A percentile compares a stretch with the other conserved stretches of the same genome.
phyloP scores from a whole-genome alignment of 2,113 vertebrate species.

The Calidris pugnax region DNA sequence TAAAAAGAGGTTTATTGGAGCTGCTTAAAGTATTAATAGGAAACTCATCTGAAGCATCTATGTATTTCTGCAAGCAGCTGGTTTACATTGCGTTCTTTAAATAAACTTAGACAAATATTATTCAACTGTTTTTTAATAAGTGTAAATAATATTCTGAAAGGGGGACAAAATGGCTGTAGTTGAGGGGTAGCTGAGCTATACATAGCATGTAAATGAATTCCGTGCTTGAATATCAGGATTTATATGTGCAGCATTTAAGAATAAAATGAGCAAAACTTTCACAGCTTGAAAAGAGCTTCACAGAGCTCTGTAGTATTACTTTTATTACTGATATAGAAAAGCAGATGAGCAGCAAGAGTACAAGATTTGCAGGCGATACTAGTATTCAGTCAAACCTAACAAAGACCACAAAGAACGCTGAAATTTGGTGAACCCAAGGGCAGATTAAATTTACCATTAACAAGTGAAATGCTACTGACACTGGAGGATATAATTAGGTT shows the following conservation, averaged over 20 bases:
- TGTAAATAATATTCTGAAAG: neutral
- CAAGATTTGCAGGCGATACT: neutral
- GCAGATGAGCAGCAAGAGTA: neutral
- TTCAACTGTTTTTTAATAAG: neutral
- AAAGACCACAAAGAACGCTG: fast-evolving
- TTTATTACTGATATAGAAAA: neutral
- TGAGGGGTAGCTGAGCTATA: neutral
- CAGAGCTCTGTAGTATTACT: neutral
- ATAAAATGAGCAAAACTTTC: neutral
- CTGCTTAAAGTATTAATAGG: neutral
- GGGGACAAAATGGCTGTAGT: neutral
- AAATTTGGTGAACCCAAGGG: neutral
- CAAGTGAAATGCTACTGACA: neutral
- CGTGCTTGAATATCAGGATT: neutral
- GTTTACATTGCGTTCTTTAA: neutral
- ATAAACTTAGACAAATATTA: neutral
- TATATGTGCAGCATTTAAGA: neutral
- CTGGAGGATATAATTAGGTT: neutral
- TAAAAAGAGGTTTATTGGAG: neutral
- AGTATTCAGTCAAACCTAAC: neutral
- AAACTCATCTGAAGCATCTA: neutral
- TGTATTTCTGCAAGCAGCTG: neutral
- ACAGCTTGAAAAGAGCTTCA: neutral
- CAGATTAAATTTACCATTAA: neutral
- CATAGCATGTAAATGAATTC: neutral